Conservation (phyloP, 2,797 vertebrate genomes). For the Tapirus indicus region DNA sequence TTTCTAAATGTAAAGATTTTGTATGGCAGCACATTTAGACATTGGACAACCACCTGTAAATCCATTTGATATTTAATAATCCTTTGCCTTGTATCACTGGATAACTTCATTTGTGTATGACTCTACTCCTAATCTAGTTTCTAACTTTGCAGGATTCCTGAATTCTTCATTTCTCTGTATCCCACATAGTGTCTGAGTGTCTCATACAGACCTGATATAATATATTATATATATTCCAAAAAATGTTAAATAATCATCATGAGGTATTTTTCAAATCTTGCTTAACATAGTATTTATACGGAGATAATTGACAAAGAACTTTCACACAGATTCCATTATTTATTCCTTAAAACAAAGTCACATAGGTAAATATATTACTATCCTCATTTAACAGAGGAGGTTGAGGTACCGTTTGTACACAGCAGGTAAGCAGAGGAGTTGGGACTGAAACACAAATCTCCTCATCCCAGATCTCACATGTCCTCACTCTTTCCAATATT, state of each 20-base stretch:
- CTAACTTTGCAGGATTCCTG: background rate
- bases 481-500: background rate
- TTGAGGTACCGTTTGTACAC: background rate
- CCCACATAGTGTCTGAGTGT: background rate
- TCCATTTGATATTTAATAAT: background rate
- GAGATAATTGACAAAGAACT: background rate
- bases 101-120: background rate
- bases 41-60: background rate
- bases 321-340: background rate
- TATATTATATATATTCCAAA: background rate
- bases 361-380: background rate
- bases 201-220: background rate
- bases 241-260: background rate
- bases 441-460: background rate
- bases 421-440: background rate
- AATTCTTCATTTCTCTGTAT: background rate
- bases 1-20: background rate
- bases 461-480: background rate
- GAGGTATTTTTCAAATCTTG: background rate
- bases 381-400: background rate
- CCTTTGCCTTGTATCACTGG: background rate
- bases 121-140: background rate
- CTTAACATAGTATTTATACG: background rate
- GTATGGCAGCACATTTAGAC: background rate
- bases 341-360: conserved; percentile 10